Base-by-base conservation (phyloP, 2,113 vertebrate species). In the Solea senegalensis region DNA sequence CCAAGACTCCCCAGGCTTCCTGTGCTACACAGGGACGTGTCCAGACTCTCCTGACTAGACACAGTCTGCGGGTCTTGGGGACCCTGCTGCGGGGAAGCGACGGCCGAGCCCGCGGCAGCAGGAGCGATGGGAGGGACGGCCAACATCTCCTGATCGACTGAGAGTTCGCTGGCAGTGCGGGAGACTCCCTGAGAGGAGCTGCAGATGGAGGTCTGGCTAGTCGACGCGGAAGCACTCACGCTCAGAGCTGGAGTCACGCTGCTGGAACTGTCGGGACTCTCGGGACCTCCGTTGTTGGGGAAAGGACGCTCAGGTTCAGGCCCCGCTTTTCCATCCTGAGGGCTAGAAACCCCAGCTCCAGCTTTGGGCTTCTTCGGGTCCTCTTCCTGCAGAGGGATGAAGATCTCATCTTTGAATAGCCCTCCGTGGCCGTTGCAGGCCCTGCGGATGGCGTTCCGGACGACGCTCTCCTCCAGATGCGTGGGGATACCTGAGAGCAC, bases 401-500 rank as follows among this genome's bases (percentile, higher is more conserved):
- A 98, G 84, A 99, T 94, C 88, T 98, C 97, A 0, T 99, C 98
- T 76, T 95, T 97, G 90, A 99, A 98, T 79, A 99, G 95, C 0
- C 98, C 98, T 0, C 98, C 98, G 0, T 99, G 98, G 0, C 96
- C 97, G 0, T 96, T 98, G 88, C 98, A 99, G 1, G 97, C 97
- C 63, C 96, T 95, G 27, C 97, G 94, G 86, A 99, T 98, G 2
- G 97, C 98, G 0, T 91, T 95, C 28, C 97, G 90, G 53, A 99
- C 98, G 0, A 95, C 92, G 0, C 88, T 72, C 90, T 99, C 98
- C 72, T 98, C 98, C 81, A 99, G 87, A 92, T 99, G 98, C 0
- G 96, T 97, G 10, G 98, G 97, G 76, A 99, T 97, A 11, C 98
- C 97, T 0, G 96, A 99, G 84, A 99, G 97, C 62, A 99, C 97